These are phyloP conservation scores for Drosophila elegans DNA, from an alignment of 1,140 invertebrate genomes.

Conservation along the genomic window DNA sequence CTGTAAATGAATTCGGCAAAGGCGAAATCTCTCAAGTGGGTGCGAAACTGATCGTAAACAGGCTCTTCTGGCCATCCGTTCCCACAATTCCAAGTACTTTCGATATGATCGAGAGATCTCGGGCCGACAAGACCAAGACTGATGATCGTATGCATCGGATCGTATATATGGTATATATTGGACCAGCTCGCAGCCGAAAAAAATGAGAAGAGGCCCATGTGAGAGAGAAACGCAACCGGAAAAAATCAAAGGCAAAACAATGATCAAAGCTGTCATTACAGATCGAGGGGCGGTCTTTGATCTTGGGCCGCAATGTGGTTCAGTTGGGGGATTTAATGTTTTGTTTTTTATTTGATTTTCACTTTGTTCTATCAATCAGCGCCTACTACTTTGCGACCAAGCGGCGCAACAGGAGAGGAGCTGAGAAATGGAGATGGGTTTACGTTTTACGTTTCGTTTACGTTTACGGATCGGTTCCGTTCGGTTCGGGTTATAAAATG, in stretches of 20 bases:
- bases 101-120: slow-evolving; percentile 24
- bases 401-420: slow-evolving; percentile 30
- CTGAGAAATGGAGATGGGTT: slow-evolving; percentile 23
- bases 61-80: slow-evolving; percentile 10
- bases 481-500: slow-evolving; percentile 54
- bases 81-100: slow-evolving; percentile 37
- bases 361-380: slow-evolving; percentile 83
- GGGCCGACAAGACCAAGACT: slow-evolving; percentile 30
- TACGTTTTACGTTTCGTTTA: neutral
- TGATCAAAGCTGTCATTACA: slow-evolving; percentile 84
- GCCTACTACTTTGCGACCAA: slow-evolving; percentile 74
- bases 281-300: slow-evolving; percentile 81
- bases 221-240: slow-evolving; percentile 65
- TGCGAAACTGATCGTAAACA: slow-evolving; percentile 72
- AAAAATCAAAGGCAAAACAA: slow-evolving; percentile 83
- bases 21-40: slow-evolving; percentile 66
- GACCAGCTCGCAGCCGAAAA: slow-evolving; percentile 33
- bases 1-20: slow-evolving; percentile 33
- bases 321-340: slow-evolving; percentile 61
- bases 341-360: slow-evolving; percentile 84
- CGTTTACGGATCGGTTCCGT: slow-evolving; percentile 17
- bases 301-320: slow-evolving; percentile 72
- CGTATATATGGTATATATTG: slow-evolving; percentile 12
- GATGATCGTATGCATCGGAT: slow-evolving; percentile 32
- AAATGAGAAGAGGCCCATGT: slow-evolving; percentile 10